Evolutionary conservation across 2,888 invertebrate species (phyloP).

Genomic region (Perithous albicinctus): DNA sequence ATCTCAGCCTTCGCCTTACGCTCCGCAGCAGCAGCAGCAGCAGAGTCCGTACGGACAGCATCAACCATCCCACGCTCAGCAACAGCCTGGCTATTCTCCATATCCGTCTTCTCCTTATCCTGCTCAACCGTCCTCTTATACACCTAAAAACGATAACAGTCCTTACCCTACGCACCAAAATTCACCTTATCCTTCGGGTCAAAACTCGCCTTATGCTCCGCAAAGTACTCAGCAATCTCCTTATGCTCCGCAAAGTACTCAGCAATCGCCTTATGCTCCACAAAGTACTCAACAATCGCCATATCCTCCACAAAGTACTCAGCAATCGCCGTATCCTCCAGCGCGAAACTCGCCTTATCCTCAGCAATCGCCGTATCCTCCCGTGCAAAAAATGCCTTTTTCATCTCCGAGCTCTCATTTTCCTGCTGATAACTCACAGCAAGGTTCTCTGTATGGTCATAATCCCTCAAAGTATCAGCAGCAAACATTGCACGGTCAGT

Average conservation of each 20-base stretch:
- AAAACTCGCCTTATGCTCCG: slow-evolving; percentile 79
- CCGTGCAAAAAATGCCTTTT: background rate
- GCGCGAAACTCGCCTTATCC: background rate
- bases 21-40: slow-evolving; percentile 42
- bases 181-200: slow-evolving; percentile 66
- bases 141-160: slow-evolving; percentile 34
- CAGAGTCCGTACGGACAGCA: slow-evolving; percentile 67
- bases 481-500: slow-evolving; percentile 24
- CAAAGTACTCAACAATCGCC: no score
- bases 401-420: background rate
- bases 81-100: slow-evolving; percentile 30
- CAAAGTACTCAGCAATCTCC: slow-evolving; percentile 67
- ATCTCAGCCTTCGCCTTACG: slow-evolving; percentile 5
- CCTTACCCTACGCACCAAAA: slow-evolving; percentile 12
- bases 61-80: background rate
- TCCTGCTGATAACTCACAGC: background rate
- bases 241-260: background rate
- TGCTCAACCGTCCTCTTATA: slow-evolving; percentile 53
- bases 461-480: background rate
- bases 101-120: slow-evolving; percentile 74
- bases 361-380: background rate
- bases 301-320: slow-evolving; percentile 65
- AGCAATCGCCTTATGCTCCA: background rate
- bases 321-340: no score
- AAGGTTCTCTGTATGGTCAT: background rate